Base-by-base conservation (phyloP, 2,888 invertebrate species). In the Gymnoscelis rufifasciata region DNA sequence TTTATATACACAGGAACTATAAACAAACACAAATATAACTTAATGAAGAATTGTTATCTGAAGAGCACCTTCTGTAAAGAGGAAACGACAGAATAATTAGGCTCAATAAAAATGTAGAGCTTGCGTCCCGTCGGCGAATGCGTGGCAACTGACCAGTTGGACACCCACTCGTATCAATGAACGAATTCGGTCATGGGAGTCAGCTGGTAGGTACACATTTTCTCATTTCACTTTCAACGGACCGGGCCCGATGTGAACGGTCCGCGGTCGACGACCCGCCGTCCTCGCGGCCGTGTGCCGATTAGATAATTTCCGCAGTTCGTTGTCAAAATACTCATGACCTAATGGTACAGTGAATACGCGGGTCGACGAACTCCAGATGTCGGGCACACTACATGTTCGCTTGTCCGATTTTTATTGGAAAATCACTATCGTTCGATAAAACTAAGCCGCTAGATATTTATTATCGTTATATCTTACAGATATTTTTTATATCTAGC, bases 301-400 rank as follows among this genome's bases (percentile, higher is more conserved):
- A 81, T 88, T 87, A 88, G 84, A 88, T 88, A 88, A 88, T 86
- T 84, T 83, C 83, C 81, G 82, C 81, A 78, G 76, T 77, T 79
- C 82, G 80, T 83, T 87, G 87, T 86, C 86, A 86, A 86, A 87
- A 84, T 86, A 86, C 83, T 83, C 83, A 76, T 87, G 86, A 86
- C 87, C 87, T 75, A 87, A 79, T 87, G 87, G 78, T 84, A 86
- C 83, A 87, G 76, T 87, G 86, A 86, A 76, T 79, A 72, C 71
- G 68, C 56, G 69, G 81, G 77, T 73, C 81, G 66, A 65, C 68
- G 82, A 86, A 76, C 86, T 56, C 71, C 62, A 59, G 62, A 67
- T 65, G 74, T 74, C 68, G 69, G 26, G 19, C 44, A 35, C 30
- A 37, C 75, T 70, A 74, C 73, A 72, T 71, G 78, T 69, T 73